Conservation (phyloP, 2,113 vertebrate genomes). For the Tachysurus vachellii region DNA sequence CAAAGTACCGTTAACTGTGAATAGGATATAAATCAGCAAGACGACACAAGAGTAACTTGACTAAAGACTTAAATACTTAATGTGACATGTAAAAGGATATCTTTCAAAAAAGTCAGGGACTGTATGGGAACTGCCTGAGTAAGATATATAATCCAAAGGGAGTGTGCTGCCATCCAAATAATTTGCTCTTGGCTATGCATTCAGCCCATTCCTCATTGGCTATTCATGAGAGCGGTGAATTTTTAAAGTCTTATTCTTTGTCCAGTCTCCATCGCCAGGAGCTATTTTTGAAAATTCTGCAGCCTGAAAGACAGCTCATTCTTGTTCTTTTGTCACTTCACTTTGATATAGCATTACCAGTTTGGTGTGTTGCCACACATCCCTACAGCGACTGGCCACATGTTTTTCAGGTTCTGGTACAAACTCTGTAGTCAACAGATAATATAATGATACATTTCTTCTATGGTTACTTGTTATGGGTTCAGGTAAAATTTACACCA, state of each 20-base stretch:
- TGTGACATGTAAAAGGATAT: conserved; percentile 60
- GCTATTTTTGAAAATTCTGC: conserved; percentile 38
- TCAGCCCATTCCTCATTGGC: conserved; percentile 44
- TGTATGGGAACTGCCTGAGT: conserved; percentile 16
- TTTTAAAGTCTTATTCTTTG: conserved; percentile 56
- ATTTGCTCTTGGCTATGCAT: conserved; percentile 45
- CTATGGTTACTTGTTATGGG: not conserved
- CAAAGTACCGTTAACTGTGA: conserved; percentile 22
- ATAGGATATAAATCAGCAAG: conserved; percentile 60
- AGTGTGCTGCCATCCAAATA: conserved; percentile 38
- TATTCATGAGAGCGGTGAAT: conserved; percentile 58
- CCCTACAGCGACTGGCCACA: conserved; percentile 1
- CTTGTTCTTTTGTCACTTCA: conserved; percentile 52
- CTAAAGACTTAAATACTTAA: conserved; percentile 66
- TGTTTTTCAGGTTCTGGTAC: not conserved
- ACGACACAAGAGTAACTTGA: conserved; percentile 58
- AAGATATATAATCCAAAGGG: conserved; percentile 32
- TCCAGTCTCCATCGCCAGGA: not conserved
- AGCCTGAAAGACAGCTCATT: conserved; percentile 27
- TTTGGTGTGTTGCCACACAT: not conserved
- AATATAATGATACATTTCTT: not conserved
- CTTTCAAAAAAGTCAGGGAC: conserved; percentile 17
- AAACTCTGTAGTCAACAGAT: not conserved
- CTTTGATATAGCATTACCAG: conserved; percentile 38
- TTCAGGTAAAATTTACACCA: conserved; percentile 13